Percentiles rank a stretch among this genome's conserved stretches.
These are phyloP conservation scores for Dromas ardeola DNA, from an alignment of 2,113 vertebrate species.

Conservation along the genomic window DNA sequence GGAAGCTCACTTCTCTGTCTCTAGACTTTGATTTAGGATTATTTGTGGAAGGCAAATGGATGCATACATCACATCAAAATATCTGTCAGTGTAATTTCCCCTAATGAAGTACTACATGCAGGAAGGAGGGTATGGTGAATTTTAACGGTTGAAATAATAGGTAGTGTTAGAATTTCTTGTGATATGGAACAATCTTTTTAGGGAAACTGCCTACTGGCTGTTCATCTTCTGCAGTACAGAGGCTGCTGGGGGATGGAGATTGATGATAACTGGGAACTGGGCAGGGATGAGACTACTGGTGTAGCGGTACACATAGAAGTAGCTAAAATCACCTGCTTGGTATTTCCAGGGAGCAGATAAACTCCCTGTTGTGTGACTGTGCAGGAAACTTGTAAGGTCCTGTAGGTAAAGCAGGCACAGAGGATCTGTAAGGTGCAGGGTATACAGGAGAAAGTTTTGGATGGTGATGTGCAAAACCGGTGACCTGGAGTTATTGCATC, in stretches of 20 bases:
- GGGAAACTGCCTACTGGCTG: background rate
- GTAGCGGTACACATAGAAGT: background rate
- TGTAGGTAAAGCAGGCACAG: background rate
- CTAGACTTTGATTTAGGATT: slow-evolving; percentile 42
- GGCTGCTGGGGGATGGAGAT: background rate
- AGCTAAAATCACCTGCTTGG: background rate
- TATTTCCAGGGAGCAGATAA: background rate
- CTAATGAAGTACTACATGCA: background rate
- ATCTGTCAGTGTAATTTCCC: background rate
- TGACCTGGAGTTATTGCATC: background rate
- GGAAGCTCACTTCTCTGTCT: slow-evolving; percentile 5
- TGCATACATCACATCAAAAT: background rate
- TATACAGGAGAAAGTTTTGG: background rate
- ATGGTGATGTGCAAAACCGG: background rate
- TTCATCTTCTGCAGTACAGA: background rate
- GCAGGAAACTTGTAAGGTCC: background rate
- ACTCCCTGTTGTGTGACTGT: background rate
- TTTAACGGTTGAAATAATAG: background rate
- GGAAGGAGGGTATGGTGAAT: background rate
- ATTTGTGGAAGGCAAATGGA: slow-evolving; percentile 34
- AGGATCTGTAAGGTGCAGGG: background rate
- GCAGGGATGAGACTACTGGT: background rate
- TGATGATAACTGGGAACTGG: background rate
- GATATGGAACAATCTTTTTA: background rate
- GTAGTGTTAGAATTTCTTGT: background rate